A percentile compares a stretch with the other conserved stretches of the same genome.
These are phyloP conservation scores for Crotalus tigris DNA, from an alignment of 2,113 vertebrate genomes.

Conservation along the genomic window DNA sequence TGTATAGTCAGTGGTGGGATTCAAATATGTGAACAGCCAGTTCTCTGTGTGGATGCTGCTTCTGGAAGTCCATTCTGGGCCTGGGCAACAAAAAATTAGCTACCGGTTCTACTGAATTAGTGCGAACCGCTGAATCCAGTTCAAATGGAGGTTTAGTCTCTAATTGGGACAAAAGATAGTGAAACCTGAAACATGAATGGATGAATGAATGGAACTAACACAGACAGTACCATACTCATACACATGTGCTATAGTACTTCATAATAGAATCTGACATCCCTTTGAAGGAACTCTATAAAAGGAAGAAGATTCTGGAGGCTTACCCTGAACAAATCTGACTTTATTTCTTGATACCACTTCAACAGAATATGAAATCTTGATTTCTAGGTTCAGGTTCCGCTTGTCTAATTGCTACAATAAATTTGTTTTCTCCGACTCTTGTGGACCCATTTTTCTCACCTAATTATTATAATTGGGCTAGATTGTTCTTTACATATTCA, in stretches of 20 bases:
- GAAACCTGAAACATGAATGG: neutral
- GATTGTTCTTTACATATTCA: neutral
- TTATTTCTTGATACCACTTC: constrained; percentile 5
- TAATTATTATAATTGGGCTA: neutral
- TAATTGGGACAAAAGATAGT: neutral
- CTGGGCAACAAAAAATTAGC: no score
- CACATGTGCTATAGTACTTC: neutral
- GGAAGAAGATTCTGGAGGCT: neutral
- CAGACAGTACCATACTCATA: neutral
- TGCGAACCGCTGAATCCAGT: neutral
- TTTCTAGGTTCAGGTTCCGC: constrained; percentile 5
- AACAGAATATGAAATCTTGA: neutral
- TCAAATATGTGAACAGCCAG: no score
- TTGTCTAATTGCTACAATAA: constrained; percentile 5
- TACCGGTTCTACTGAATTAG: no score
- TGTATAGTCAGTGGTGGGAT: neutral
- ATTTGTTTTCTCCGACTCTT: neutral
- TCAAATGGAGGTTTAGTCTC: neutral
- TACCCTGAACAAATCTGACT: neutral
- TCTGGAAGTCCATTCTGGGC: no score
- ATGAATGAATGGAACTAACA: neutral
- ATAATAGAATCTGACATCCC: neutral
- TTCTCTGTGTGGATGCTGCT: no score
- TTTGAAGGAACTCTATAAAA: neutral
- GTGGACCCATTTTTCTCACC: neutral